These are phyloP conservation scores for Ornithoptera alexandrae DNA, from an alignment of 2,888 invertebrate species.

Conservation along the genomic window DNA sequence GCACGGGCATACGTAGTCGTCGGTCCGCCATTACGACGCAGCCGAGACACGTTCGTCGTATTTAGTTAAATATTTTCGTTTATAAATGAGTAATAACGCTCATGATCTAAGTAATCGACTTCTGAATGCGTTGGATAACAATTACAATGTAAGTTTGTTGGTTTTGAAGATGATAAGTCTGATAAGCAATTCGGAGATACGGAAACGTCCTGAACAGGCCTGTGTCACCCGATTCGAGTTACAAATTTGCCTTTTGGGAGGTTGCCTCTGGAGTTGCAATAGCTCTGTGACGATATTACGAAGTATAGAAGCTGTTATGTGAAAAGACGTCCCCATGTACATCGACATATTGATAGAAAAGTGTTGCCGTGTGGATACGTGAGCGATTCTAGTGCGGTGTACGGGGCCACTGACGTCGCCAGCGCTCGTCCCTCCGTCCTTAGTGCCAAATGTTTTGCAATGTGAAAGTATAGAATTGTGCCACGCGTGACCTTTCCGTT, in stretches of 20 bases:
- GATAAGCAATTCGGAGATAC: slow-evolving; percentile 65
- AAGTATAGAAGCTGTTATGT: slow-evolving; percentile 46
- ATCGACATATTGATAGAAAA: slow-evolving; percentile 54
- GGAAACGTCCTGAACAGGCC: slow-evolving; percentile 76
- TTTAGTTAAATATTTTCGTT: slow-evolving; percentile 81
- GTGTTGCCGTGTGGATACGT: slow-evolving; percentile 62
- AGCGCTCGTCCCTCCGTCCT: slow-evolving; percentile 69
- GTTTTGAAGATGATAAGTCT: slow-evolving; percentile 68
- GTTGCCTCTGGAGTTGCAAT: slow-evolving; percentile 56
- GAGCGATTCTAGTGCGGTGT: slow-evolving; percentile 68
- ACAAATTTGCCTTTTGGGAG: slow-evolving; percentile 66
- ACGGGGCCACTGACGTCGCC: slow-evolving; percentile 75
- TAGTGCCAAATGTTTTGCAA: slow-evolving; percentile 79
- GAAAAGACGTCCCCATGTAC: slow-evolving; percentile 46
- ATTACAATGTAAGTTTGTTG: slow-evolving; percentile 96
- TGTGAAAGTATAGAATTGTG: slow-evolving; percentile 78
- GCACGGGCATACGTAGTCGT: slow-evolving; percentile 81
- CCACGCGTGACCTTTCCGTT: slow-evolving; percentile 74
- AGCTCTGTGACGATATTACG: slow-evolving; percentile 45
- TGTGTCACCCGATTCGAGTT: slow-evolving; percentile 75
- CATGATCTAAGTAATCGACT: slow-evolving; percentile 97
- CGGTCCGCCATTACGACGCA: slow-evolving; percentile 81
- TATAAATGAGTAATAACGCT: slow-evolving; percentile 90
- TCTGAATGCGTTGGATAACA: slow-evolving; percentile 97
- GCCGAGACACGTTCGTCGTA: slow-evolving; percentile 81